Percentiles rank a stretch among this genome's conserved stretches.
Conservation (phyloP, 2,113 vertebrate genomes). For the Cathartes aura region DNA sequence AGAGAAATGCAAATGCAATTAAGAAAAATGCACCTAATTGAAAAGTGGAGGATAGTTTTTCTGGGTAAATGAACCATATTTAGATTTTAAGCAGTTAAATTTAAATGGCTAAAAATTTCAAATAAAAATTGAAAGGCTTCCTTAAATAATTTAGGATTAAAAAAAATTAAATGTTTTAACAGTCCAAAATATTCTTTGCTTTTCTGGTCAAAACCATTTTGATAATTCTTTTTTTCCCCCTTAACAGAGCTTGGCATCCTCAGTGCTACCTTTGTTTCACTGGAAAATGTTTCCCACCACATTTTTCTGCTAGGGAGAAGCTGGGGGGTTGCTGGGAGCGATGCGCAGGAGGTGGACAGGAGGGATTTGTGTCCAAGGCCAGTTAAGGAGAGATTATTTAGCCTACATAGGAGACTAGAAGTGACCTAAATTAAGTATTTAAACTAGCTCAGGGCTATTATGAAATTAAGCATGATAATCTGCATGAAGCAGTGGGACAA, state of each 20-base stretch:
- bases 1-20: slow-evolving; percentile 8
- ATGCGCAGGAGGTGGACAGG: not conserved
- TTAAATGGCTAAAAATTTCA: not conserved
- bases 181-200: not conserved
- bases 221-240: not conserved
- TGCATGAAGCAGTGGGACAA: slow-evolving; percentile 45
- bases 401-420: slow-evolving; percentile 45
- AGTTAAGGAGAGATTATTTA: slow-evolving; percentile 68
- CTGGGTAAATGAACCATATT: not conserved
- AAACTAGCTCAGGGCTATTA: slow-evolving; percentile 73
- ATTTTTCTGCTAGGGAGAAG: not conserved
- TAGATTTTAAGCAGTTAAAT: not conserved
- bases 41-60: not conserved
- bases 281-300: not conserved
- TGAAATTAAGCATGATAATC: slow-evolving; percentile 68
- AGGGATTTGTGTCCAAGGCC: slow-evolving; percentile 54
- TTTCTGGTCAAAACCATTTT: not conserved
- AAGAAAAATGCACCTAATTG: not conserved
- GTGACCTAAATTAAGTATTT: slow-evolving; percentile 74
- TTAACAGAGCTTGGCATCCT: not conserved
- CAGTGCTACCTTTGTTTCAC: not conserved
- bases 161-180: not conserved
- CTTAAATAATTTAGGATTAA: not conserved
- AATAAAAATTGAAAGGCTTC: not conserved
- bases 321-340: not conserved